Conservation (phyloP, 2,797 vertebrate species). For the Kryptopterus vitreolus region DNA sequence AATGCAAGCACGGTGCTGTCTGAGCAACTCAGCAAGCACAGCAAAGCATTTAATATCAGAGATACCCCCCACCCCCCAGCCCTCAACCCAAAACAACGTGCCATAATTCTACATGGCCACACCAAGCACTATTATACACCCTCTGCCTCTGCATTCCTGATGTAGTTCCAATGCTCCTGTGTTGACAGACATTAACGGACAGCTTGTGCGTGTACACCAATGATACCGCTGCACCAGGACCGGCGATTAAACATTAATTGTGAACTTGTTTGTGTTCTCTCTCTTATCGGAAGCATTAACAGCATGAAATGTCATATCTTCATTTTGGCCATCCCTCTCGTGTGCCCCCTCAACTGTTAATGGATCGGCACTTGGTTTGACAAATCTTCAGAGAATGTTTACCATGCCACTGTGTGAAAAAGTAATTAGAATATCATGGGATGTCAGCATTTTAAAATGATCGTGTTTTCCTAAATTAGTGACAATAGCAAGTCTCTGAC, state of each 20-base stretch:
- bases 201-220: neutral
- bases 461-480: neutral
- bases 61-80: slow-evolving; percentile 64
- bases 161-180: slow-evolving; percentile 1
- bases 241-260: neutral
- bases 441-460: neutral
- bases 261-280: slow-evolving; percentile 1
- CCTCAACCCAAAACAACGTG: slow-evolving; percentile 28
- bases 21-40: slow-evolving; percentile 61
- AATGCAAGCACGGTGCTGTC: slow-evolving; percentile 59
- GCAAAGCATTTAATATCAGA: slow-evolving; percentile 60
- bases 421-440: slow-evolving; percentile 18
- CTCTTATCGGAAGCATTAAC: slow-evolving; percentile 30
- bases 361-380: slow-evolving; percentile 64
- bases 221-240: neutral
- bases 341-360: slow-evolving; percentile 52
- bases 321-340: slow-evolving; percentile 23
- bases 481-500: neutral
- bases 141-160: slow-evolving; percentile 14
- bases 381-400: slow-evolving; percentile 60
- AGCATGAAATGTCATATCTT: slow-evolving; percentile 46
- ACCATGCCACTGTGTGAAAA: slow-evolving; percentile 53
- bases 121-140: neutral
- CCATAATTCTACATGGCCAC: slow-evolving; percentile 42
- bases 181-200: slow-evolving; percentile 14